These are phyloP conservation scores for Gadopsis marmoratus DNA, from an alignment of 2,797 vertebrate genomes.

Conservation along the genomic window DNA sequence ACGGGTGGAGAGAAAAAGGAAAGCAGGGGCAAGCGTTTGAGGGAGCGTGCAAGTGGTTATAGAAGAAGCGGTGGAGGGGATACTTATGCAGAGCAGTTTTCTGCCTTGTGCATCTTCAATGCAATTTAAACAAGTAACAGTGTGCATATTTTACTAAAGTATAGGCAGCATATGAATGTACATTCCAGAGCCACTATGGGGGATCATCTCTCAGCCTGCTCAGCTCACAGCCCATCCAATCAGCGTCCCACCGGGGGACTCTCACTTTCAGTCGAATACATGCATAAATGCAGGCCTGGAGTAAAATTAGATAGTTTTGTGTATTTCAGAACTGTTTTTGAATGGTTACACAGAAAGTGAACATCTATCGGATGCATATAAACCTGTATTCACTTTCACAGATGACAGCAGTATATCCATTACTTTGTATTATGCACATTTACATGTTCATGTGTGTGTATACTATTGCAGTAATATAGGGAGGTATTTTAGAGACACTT, in stretches of 20 bases:
- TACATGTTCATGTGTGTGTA: slow-evolving; percentile 44
- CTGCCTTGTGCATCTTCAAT: slow-evolving; percentile 56
- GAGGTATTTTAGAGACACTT: slow-evolving; percentile 39
- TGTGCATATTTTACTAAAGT: slow-evolving; percentile 72
- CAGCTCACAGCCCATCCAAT: slow-evolving; percentile 61
- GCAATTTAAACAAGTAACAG: slow-evolving; percentile 64
- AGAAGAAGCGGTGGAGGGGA: slow-evolving; percentile 21
- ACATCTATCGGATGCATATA: slow-evolving; percentile 27
- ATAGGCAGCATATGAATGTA: slow-evolving; percentile 79
- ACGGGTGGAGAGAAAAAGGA: not conserved
- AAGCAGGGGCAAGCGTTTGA: not conserved
- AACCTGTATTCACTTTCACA: slow-evolving; percentile 40
- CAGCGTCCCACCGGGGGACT: slow-evolving; percentile 53
- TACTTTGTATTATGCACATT: slow-evolving; percentile 41
- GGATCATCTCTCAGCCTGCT: slow-evolving; percentile 55
- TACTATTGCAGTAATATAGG: slow-evolving; percentile 35
- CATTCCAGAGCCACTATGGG: slow-evolving; percentile 69
- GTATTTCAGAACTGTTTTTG: slow-evolving; percentile 43
- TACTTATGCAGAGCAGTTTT: slow-evolving; percentile 47
- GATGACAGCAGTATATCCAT: slow-evolving; percentile 30
- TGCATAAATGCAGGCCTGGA: slow-evolving; percentile 61
- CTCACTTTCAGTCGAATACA: slow-evolving; percentile 51
- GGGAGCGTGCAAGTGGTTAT: slow-evolving; percentile 22
- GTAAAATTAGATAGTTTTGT: slow-evolving; percentile 46
- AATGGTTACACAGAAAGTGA: slow-evolving; percentile 37